phyloP scores from a whole-genome alignment of 2,797 vertebrate genomes.

The Typhlichthys eigenmanni region DNA sequence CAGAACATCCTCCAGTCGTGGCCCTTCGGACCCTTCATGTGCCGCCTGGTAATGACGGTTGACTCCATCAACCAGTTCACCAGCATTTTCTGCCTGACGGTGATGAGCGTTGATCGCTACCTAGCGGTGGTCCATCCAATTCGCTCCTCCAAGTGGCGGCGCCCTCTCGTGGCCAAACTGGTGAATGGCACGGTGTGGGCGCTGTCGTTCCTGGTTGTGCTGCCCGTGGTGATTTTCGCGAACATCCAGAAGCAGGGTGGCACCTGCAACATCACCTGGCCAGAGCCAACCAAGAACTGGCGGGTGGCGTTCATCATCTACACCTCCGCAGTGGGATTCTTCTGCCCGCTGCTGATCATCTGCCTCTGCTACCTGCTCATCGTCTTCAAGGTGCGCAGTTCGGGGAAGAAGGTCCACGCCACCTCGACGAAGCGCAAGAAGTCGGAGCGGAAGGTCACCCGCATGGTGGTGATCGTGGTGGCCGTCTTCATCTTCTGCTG shows the following conservation, averaged over 20 bases:
- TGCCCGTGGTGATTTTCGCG: conserved; percentile 90
- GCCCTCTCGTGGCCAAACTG: conserved; percentile 87
- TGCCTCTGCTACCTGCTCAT: conserved; percentile 97
- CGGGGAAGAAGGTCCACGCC: conserved; percentile 87
- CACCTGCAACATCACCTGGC: conserved; percentile 95
- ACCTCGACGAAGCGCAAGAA: conserved; percentile 86
- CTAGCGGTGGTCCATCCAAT: conserved; percentile 94
- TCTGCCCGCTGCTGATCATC: conserved; percentile 92
- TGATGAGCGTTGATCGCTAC: conserved; percentile 97
- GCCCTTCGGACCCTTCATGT: conserved; percentile 93
- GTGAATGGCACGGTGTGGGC: conserved; percentile 90
- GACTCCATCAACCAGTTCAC: conserved; percentile 98
- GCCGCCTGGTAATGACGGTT: conserved; percentile 90
- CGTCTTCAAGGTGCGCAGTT: conserved; percentile 92
- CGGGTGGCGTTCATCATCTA: conserved; percentile 90
- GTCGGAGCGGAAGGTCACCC: conserved; percentile 90
- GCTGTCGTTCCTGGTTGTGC: conserved; percentile 88
- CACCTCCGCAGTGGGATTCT: conserved; percentile 91
- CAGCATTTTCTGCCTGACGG: conserved; percentile 94
- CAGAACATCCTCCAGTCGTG: conserved; percentile 92
- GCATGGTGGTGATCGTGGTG: conserved; percentile 96
- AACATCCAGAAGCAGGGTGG: conserved; percentile 84
- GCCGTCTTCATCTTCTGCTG: conserved; percentile 94
- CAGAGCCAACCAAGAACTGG: conserved; percentile 87
- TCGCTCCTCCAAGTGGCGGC: conserved; percentile 89